Evolutionary conservation across 2,888 invertebrate species (phyloP).

Genomic region (Mythimna loreyi): DNA sequence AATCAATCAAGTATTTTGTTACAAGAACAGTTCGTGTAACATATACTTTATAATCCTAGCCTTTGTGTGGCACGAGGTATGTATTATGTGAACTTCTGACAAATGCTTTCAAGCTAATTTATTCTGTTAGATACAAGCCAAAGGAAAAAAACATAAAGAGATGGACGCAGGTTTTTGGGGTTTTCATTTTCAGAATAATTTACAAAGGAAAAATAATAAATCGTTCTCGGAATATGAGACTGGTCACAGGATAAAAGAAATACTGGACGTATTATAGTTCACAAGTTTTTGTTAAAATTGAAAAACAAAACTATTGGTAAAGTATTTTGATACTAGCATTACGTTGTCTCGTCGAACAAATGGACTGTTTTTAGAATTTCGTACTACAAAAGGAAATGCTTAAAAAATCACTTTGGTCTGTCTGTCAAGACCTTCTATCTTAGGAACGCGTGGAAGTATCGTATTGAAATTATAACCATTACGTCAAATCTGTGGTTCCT

Average conservation of each 20-base stretch:
- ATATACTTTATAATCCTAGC: constrained; percentile 21
- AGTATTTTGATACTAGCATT: too few species aligned
- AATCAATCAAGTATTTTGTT: constrained; percentile 3
- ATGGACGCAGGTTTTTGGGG: constrained; percentile 25
- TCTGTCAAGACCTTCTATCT: too few species aligned
- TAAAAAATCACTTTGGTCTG: too few species aligned
- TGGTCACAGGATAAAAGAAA: background rate
- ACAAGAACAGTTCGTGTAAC: constrained; percentile 23
- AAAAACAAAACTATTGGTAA: too few species aligned
- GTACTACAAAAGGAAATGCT: too few species aligned
- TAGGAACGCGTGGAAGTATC: too few species aligned
- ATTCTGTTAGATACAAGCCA: constrained; percentile 38
- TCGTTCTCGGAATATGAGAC: background rate
- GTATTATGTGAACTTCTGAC: constrained; percentile 54
- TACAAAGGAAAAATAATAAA: constrained; percentile 20
- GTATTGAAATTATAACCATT: too few species aligned
- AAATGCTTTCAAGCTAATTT: constrained; percentile 53
- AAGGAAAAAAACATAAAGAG: constrained; percentile 38
- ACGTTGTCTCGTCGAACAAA: too few species aligned
- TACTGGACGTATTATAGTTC: too few species aligned
- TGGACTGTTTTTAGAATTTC: too few species aligned
- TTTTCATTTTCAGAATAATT: constrained; percentile 32
- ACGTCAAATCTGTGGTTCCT: too few species aligned
- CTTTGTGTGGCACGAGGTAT: constrained; percentile 26
- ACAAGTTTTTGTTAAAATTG: too few species aligned